These are phyloP conservation scores for Emydoidea blandingii DNA, from an alignment of 2,797 vertebrate genomes.

Conservation along the genomic window DNA sequence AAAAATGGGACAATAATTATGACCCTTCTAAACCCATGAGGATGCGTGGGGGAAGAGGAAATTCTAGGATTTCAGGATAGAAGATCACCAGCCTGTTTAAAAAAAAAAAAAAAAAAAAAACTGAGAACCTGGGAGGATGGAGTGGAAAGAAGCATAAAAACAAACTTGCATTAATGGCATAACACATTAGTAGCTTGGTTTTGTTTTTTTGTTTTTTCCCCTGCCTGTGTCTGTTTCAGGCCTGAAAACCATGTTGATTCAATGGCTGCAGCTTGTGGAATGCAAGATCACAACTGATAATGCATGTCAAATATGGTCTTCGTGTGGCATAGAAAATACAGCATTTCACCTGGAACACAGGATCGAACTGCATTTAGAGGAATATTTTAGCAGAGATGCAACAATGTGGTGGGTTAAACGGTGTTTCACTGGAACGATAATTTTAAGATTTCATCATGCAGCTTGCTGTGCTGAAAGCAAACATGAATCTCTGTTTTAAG, in stretches of 20 bases:
- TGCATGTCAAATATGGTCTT: neutral
- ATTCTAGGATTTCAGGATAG: accelerated
- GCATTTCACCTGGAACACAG: neutral
- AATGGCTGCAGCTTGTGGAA: neutral
- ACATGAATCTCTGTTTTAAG: neutral
- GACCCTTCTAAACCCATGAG: accelerated
- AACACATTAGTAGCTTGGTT: neutral
- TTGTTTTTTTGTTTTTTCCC: accelerated
- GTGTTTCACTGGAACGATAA: neutral
- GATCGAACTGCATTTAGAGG: neutral
- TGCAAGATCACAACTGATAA: accelerated
- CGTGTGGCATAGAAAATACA: neutral
- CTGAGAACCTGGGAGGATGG: neutral
- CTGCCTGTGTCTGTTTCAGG: neutral
- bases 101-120: too few species aligned
- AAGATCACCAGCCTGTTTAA: neutral
- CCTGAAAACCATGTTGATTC: neutral
- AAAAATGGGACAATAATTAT: neutral
- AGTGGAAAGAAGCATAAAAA: neutral
- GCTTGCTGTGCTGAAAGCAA: neutral
- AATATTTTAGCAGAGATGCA: neutral
- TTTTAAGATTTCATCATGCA: neutral
- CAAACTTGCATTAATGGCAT: neutral
- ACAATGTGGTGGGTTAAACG: neutral
- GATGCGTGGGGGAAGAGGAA: neutral